phyloP scores from a whole-genome alignment of 1,140 invertebrate species.

The Caerostris extrusa region DNA sequence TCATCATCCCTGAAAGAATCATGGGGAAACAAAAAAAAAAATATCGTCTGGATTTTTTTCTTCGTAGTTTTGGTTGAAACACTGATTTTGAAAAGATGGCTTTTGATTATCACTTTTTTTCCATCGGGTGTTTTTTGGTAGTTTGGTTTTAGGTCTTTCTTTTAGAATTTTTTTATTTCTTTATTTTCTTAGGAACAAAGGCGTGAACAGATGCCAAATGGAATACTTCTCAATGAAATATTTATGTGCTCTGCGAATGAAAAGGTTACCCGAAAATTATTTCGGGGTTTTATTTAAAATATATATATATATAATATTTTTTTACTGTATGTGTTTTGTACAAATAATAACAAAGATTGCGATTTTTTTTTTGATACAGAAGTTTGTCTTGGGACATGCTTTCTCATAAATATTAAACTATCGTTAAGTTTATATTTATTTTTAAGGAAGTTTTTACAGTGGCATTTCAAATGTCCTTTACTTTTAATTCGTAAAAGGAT shows the following conservation, averaged over 20 bases:
- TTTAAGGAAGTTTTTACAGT: too few relatives aligned
- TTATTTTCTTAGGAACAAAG: not conserved
- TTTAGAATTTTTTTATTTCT: too few relatives aligned
- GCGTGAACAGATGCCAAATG: conserved; percentile 12
- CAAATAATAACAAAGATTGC: too few relatives aligned
- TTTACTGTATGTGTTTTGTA: not conserved
- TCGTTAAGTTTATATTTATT: too few relatives aligned
- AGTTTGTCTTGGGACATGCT: too few relatives aligned
- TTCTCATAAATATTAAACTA: too few relatives aligned
- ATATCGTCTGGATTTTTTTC: not conserved
- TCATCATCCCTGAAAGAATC: conserved; percentile 1
- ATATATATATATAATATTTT: not conserved
- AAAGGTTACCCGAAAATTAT: not conserved
- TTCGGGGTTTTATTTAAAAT: not conserved
- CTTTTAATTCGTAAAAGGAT: too few relatives aligned
- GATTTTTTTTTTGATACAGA: too few relatives aligned
- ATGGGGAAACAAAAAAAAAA: not conserved
- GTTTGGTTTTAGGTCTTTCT: not conserved
- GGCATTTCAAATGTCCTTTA: too few relatives aligned
- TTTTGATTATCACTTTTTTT: conserved; percentile 34
- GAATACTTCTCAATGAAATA: conserved; percentile 31
- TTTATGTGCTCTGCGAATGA: not conserved
- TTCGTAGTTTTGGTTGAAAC: not conserved
- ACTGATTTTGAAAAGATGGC: not conserved
- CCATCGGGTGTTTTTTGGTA: not conserved